Evolutionary conservation across 2,797 vertebrate species (phyloP).

Genomic region (Podargus strigoides): DNA sequence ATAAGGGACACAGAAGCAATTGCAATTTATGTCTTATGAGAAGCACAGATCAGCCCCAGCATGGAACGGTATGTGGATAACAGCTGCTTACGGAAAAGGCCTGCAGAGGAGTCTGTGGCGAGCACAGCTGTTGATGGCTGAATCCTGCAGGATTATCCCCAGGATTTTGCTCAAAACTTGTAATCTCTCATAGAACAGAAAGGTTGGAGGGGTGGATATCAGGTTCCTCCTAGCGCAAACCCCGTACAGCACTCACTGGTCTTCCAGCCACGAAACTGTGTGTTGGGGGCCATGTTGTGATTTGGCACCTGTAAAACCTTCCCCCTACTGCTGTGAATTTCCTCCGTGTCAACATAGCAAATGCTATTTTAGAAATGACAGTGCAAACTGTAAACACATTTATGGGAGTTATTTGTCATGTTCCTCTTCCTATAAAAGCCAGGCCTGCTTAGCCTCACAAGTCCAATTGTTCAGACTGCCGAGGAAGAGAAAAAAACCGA

Average conservation of each 20-base stretch:
- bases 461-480: slow-evolving; percentile 22
- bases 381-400: slow-evolving; percentile 10
- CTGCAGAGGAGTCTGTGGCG: slow-evolving; percentile 4
- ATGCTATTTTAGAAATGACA: neutral
- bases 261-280: neutral
- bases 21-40: neutral
- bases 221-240: neutral
- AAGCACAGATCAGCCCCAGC: neutral
- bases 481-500: slow-evolving; percentile 6
- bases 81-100: slow-evolving; percentile 26
- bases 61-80: neutral
- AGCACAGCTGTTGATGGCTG: slow-evolving; percentile 39
- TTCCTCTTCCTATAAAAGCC: slow-evolving; percentile 24
- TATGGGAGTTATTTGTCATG: slow-evolving; percentile 26
- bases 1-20: neutral
- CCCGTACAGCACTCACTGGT: neutral
- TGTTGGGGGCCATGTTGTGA: neutral
- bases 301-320: neutral
- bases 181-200: slow-evolving; percentile 5
- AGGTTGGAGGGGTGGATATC: neutral
- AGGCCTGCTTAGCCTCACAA: slow-evolving; percentile 4
- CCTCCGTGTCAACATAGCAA: neutral
- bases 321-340: neutral
- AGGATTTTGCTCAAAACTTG: slow-evolving; percentile 32
- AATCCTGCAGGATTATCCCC: slow-evolving; percentile 41